Percentiles rank a stretch among this genome's conserved stretches.
phyloP scores from a whole-genome alignment of 2,888 invertebrate genomes.

The Amiota mariae region DNA sequence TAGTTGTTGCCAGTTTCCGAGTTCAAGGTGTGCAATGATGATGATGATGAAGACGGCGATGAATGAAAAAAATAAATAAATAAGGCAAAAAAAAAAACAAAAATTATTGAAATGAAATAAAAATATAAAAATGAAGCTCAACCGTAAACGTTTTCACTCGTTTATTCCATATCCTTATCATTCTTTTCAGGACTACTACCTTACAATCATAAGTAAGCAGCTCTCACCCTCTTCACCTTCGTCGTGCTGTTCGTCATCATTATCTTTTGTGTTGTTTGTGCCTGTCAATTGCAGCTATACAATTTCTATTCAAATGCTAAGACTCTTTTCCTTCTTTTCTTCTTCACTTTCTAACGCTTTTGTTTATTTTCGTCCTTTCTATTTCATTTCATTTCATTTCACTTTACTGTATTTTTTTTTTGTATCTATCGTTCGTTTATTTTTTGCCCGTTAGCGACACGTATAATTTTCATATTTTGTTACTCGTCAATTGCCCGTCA shows the following conservation, averaged over 20 bases:
- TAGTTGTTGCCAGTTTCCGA: constrained; percentile 68
- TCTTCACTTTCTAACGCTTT: background rate
- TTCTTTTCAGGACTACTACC: too few species aligned
- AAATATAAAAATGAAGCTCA: constrained; percentile 15
- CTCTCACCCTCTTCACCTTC: too few species aligned
- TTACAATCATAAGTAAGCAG: too few species aligned
- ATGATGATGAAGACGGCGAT: too few species aligned
- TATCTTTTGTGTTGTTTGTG: constrained; percentile 52
- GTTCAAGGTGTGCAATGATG: constrained; percentile 22
- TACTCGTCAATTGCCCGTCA: constrained; percentile 51
- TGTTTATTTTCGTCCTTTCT: constrained; percentile 13
- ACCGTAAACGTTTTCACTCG: constrained; percentile 24
- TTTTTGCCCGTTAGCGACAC: constrained; percentile 52
- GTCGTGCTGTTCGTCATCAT: constrained; percentile 35
- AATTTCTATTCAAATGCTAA: constrained; percentile 33
- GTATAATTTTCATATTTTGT: constrained; percentile 64
- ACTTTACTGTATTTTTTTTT: too few species aligned
- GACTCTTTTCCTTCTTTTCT: background rate
- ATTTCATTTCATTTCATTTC: too few species aligned
- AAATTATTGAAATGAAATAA: background rate
- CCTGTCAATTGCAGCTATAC: constrained; percentile 62
- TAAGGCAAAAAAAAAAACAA: background rate
- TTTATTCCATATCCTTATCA: too few species aligned
- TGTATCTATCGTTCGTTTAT: constrained; percentile 38
- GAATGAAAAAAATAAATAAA: constrained; percentile 10